Evolutionary conservation across 2,797 vertebrate species (phyloP), one percentile per base, ranked within the genome.

Genomic region (Toxotes lorentzi): DNA sequence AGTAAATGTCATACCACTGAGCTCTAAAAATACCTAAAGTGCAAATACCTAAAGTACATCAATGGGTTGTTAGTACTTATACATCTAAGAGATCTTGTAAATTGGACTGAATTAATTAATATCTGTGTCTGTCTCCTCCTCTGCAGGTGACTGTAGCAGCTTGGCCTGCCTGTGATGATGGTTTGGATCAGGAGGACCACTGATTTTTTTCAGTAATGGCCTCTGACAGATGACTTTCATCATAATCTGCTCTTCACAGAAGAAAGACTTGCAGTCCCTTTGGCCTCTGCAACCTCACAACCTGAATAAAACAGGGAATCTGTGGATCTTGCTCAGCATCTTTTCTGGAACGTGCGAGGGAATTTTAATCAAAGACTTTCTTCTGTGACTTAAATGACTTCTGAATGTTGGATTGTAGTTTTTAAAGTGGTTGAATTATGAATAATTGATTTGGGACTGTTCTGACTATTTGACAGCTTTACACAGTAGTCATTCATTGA

Each of bases 61-160:
- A n/a, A 27, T 14, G 38, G 30, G 9, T 24, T 35, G 9, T 23
- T 58, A 21, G 9, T 14, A 32, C 27, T 16, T 47, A 45, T 8
- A 41, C 19, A 56, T 21, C 11, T 19, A 53, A 19, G 16, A 4
- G 9, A n/a, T 40, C 19, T 17, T 24, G 8, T 43, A 12, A 34
- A 40, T 58, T 68, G 5, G 27, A n/a, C 38, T 41, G 24, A 30
- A 43, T 8, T 45, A 30, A 30, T 30, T 30, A 30, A 3, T 6
- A 1, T 21, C 6, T 81, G 4, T 27, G 19, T 67, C 24, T 81
- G 30, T 71, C 27, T 64, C 11, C 19, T 58, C 23, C 65, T 34
- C 58, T 74, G 40, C 30, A 80, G 82, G 70, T 32, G 51, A 56
- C 60, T 62, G 60, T 1, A 21, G 63, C 53, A 35, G 66, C 19